Evolutionary conservation across 2,888 invertebrate species (phyloP).

Genomic region (Ophonus ardosiacus): DNA sequence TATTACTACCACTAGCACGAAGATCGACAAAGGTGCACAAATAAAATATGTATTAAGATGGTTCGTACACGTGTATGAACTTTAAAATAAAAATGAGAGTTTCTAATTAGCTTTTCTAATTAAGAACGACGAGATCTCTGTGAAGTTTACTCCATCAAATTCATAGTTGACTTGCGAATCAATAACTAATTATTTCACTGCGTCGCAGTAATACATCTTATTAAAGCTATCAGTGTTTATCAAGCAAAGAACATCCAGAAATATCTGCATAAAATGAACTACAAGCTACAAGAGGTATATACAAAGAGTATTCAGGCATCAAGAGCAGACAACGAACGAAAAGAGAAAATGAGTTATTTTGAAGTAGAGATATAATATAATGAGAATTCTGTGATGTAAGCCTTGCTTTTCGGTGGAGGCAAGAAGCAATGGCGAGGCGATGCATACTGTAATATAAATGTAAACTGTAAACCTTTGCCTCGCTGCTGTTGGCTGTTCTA

Average conservation of each 20-base stretch:
- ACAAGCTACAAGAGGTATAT: background rate
- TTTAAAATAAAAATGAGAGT: background rate
- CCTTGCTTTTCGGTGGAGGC: background rate
- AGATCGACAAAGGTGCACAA: background rate
- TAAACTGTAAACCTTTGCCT: conserved; percentile 26
- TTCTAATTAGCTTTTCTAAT: conserved; percentile 16
- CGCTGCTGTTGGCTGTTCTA: conserved; percentile 9
- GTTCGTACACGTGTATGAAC: background rate
- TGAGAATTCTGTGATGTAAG: conserved; percentile 1
- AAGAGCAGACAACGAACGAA: background rate
- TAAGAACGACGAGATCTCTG: background rate
- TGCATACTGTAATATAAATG: no score
- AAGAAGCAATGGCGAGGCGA: background rate
- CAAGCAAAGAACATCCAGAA: background rate
- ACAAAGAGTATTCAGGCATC: background rate
- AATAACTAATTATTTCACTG: conserved; percentile 40
- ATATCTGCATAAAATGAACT: no score
- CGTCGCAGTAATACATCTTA: conserved; percentile 3
- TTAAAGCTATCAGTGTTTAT: background rate
- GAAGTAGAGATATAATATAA: conserved; percentile 7
- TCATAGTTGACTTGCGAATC: conserved; percentile 39
- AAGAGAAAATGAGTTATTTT: background rate
- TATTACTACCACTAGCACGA: background rate
- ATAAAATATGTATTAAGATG: background rate
- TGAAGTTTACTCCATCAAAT: conserved; percentile 17